Evolutionary conservation across 1,140 invertebrate genomes (phyloP).

Genomic region (Neodiprion virginianus): DNA sequence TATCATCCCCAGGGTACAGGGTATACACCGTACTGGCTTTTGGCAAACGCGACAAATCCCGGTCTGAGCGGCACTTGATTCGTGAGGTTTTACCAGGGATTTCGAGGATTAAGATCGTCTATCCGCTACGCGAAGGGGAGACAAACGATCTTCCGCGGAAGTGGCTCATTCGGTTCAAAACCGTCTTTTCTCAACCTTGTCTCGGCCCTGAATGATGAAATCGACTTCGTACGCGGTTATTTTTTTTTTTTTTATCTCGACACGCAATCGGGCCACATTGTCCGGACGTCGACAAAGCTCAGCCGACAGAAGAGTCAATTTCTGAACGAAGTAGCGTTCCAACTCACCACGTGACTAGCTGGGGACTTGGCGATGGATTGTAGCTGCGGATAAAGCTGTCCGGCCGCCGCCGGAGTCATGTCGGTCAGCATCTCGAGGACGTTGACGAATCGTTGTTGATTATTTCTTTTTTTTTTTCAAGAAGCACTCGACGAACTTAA

Average conservation of each 20-base stretch:
- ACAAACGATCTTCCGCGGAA: neutral
- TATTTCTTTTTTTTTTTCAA: neutral
- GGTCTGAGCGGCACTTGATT: neutral
- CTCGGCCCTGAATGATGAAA: too few relatives aligned
- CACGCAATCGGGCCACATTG: too few relatives aligned
- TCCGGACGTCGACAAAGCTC: too few relatives aligned
- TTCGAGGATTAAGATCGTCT: neutral
- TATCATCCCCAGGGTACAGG: neutral
- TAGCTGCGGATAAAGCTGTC: constrained; percentile 59
- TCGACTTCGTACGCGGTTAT: too few relatives aligned
- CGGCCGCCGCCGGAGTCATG: constrained; percentile 61
- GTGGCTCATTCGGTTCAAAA: neutral
- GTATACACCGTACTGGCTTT: neutral
- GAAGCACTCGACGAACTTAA: neutral
- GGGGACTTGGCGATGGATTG: constrained; percentile 60
- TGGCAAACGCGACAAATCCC: neutral
- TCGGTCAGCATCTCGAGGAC: constrained; percentile 56
- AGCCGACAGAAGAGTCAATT: too few relatives aligned
- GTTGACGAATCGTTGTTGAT: neutral
- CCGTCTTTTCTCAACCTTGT: too few relatives aligned
- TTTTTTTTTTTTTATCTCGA: too few relatives aligned
- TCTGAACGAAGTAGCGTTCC: too few relatives aligned
- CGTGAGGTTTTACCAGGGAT: neutral
- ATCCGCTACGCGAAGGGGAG: neutral
- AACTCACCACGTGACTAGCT: constrained; percentile 60